Conservation (phyloP, 2,113 vertebrate genomes). For the Vulpes lagopus region DNA sequence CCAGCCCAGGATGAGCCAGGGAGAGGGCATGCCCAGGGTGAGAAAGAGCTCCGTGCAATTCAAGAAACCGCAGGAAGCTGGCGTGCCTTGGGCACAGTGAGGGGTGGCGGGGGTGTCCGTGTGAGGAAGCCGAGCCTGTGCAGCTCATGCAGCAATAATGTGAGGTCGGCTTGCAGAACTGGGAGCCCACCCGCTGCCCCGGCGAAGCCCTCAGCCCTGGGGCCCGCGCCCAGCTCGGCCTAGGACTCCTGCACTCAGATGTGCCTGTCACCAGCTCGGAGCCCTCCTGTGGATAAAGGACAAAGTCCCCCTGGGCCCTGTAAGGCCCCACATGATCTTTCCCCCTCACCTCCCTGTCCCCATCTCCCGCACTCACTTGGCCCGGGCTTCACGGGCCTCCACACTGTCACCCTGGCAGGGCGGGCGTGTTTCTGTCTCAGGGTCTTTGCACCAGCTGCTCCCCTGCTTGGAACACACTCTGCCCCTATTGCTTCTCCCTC, state of each 20-base stretch:
- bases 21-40: background rate
- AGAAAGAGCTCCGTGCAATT: background rate
- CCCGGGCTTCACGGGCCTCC: background rate
- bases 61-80: background rate
- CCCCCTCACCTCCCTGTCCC: background rate
- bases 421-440: background rate
- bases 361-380: background rate
- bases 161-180: too few relatives aligned
- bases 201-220: background rate
- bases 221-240: background rate
- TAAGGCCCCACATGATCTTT: accelerated
- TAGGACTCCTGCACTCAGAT: background rate
- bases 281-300: background rate
- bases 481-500: background rate
- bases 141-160: accelerated
- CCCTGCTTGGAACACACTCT: background rate
- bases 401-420: background rate
- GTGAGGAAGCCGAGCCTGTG: background rate
- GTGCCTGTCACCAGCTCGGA: background rate
- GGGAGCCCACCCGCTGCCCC: background rate
- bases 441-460: background rate
- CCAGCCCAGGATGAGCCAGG: background rate
- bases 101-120: background rate
- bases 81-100: background rate
- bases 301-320: background rate